These are phyloP conservation scores for Drosophila triauraria DNA, from an alignment of 1,140 invertebrate species.

Conservation along the genomic window DNA sequence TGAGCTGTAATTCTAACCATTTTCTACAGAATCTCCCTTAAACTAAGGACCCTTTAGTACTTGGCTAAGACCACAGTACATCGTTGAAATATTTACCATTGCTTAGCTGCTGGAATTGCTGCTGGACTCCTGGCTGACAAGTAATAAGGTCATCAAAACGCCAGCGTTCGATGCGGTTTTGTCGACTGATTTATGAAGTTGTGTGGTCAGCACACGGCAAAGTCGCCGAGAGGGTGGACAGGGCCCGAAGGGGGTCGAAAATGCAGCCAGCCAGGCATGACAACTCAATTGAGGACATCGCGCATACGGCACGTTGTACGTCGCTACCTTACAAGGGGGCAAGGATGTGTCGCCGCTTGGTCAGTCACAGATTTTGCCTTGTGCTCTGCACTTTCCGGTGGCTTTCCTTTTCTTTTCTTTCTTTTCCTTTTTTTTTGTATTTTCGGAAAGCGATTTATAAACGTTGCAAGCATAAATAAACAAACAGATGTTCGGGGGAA, in stretches of 20 bases:
- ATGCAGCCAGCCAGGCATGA: slow-evolving; percentile 44
- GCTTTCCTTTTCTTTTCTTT: background rate
- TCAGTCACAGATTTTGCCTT: slow-evolving; percentile 59
- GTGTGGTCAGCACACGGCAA: slow-evolving; percentile 40
- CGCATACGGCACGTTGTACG: slow-evolving; percentile 69
- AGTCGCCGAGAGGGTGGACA: slow-evolving; percentile 1
- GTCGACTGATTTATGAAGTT: slow-evolving; percentile 75
- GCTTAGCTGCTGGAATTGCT: slow-evolving; percentile 34
- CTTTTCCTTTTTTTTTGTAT: slow-evolving; percentile 26
- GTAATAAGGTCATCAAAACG: slow-evolving; percentile 78
- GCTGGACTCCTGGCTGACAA: slow-evolving; percentile 38
- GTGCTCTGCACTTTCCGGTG: slow-evolving; percentile 24
- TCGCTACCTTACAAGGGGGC: slow-evolving; percentile 43
- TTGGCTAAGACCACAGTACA: slow-evolving; percentile 21
- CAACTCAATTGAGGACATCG: slow-evolving; percentile 76
- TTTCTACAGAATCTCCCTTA: no score
- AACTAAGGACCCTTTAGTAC: background rate
- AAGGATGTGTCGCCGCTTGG: slow-evolving; percentile 43
- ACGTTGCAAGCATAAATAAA: slow-evolving; percentile 82
- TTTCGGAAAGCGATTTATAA: slow-evolving; percentile 77
- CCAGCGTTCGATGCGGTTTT: slow-evolving; percentile 63
- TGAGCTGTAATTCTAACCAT: background rate
- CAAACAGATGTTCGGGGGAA: slow-evolving; percentile 65
- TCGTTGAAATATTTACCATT: slow-evolving; percentile 68
- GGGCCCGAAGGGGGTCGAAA: background rate